phyloP scores from a whole-genome alignment of 1,140 invertebrate genomes.

The Micrasema minimum region DNA sequence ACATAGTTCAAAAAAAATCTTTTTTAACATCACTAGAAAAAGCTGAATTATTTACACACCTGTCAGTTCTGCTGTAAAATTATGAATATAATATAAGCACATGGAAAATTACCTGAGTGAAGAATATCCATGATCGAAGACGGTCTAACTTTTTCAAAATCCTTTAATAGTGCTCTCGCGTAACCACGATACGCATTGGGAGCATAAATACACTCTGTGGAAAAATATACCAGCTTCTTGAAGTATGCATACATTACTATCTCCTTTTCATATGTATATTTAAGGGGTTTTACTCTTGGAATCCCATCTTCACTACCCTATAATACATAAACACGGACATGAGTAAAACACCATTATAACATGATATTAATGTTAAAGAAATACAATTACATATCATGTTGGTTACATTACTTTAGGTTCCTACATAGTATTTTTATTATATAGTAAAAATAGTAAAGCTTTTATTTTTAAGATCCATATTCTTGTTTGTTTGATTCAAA shows the following conservation, averaged over 20 bases:
- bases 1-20: too few species aligned
- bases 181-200: constrained; percentile 98
- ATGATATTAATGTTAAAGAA: too few species aligned
- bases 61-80: too few species aligned
- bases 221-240: constrained; percentile 98
- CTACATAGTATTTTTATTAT: too few species aligned
- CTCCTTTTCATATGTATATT: constrained; percentile 99
- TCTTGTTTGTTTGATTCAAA: too few species aligned
- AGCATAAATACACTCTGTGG: constrained; percentile 98
- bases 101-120: constrained; percentile 79
- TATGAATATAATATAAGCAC: too few species aligned
- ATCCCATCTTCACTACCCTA: constrained; percentile 87
- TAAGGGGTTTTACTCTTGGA: constrained; percentile 95
- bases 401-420: too few species aligned
- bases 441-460: background rate
- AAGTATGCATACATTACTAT: constrained; percentile 99
- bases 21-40: too few species aligned
- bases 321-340: constrained; percentile 57
- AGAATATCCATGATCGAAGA: constrained; percentile 98
- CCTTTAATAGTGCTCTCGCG: constrained; percentile 92
- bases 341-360: too few species aligned
- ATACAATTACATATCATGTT: too few species aligned
- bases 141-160: constrained; percentile 94
- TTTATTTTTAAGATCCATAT: too few species aligned
- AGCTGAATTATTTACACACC: too few species aligned